A percentile compares a stretch with the other conserved stretches of the same genome.
Evolutionary conservation across 1,140 invertebrate species (phyloP).

Genomic region (Aphaenogaster ashmeadi): DNA sequence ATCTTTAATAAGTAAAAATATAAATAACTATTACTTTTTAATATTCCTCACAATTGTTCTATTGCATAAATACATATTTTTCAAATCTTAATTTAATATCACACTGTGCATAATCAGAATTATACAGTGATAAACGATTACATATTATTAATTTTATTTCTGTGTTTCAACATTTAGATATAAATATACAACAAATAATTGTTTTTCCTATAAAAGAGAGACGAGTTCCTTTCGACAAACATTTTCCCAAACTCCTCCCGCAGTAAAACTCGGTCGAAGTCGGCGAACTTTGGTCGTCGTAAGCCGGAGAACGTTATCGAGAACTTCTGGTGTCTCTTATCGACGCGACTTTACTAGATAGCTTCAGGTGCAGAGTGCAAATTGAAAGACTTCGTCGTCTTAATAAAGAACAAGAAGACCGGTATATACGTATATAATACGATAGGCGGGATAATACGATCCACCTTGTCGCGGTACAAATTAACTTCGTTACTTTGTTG

Average conservation of each 20-base stretch:
- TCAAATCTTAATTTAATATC: background rate
- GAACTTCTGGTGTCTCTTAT: constrained; percentile 58
- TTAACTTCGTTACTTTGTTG: constrained; percentile 75
- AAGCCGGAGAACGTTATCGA: constrained; percentile 47
- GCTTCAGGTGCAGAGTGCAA: constrained; percentile 59
- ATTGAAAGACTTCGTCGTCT: constrained; percentile 61
- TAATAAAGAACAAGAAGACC: constrained; percentile 56
- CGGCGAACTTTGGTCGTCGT: constrained; percentile 48
- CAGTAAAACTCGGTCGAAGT: constrained; percentile 62
- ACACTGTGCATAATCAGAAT: background rate
- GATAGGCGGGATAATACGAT: constrained; percentile 70
- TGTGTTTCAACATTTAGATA: background rate
- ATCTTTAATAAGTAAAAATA: background rate
- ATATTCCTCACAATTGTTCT: background rate
- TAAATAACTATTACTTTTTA: background rate
- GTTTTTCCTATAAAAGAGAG: constrained; percentile 29
- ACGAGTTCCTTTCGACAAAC: constrained; percentile 42
- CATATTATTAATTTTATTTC: background rate
- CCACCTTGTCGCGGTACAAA: constrained; percentile 64
- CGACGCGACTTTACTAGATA: constrained; percentile 58
- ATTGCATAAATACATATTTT: background rate
- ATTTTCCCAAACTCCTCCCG: constrained; percentile 47
- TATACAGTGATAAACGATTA: background rate
- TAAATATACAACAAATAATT: constrained; percentile 45
- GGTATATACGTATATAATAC: constrained; percentile 54